These are phyloP conservation scores for Adelosebastes latens DNA, from an alignment of 2,797 vertebrate species.

Conservation along the genomic window DNA sequence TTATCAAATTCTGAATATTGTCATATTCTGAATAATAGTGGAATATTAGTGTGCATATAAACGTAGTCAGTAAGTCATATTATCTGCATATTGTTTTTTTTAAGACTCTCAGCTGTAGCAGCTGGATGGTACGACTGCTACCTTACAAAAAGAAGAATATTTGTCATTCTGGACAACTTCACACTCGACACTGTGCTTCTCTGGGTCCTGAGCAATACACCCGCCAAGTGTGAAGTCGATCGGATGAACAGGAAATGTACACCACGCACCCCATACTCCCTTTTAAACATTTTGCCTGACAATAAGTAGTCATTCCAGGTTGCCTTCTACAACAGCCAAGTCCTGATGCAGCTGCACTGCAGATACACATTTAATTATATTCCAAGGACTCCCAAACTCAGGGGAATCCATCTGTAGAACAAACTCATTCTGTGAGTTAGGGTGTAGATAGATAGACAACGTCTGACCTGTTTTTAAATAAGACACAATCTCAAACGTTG, in stretches of 20 bases:
- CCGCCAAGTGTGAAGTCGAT: no score
- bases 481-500: background rate
- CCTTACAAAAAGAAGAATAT: background rate
- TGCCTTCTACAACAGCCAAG: background rate
- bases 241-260: background rate
- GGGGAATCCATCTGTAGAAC: background rate
- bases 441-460: background rate
- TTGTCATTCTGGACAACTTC: background rate
- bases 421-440: background rate
- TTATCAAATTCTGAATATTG: no score
- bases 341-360: background rate
- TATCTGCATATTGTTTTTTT: background rate
- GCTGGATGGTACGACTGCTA: background rate
- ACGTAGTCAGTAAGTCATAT: background rate
- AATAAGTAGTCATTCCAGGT: background rate
- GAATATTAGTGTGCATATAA: background rate
- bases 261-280: background rate
- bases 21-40: no score
- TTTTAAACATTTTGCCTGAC: background rate
- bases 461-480: background rate
- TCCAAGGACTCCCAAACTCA: background rate
- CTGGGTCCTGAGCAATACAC: no score
- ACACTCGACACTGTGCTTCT: no score
- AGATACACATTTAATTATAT: background rate
- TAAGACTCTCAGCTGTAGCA: background rate